These are phyloP conservation scores for Benitochromis conjunctus DNA, from an alignment of 2,113 vertebrate genomes.

Conservation along the genomic window DNA sequence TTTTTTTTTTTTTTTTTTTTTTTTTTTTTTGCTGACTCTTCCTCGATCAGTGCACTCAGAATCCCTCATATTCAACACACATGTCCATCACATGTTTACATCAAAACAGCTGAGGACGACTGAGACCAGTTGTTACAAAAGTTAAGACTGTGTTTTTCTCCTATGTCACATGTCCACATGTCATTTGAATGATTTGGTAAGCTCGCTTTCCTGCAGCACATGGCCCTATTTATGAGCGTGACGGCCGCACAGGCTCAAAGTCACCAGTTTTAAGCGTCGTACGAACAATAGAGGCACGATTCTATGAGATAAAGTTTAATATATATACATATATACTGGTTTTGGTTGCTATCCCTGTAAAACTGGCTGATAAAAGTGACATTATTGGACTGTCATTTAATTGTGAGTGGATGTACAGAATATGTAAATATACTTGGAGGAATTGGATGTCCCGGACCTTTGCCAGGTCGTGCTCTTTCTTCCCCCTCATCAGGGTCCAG, in stretches of 20 bases:
- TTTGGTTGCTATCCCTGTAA: constrained; percentile 11
- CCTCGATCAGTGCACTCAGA: not conserved
- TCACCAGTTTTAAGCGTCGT: not conserved
- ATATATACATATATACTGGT: constrained; percentile 12
- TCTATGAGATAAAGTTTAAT: constrained; percentile 24
- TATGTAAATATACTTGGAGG: constrained; percentile 48
- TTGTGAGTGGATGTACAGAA: constrained; percentile 28
- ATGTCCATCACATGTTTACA: not conserved
- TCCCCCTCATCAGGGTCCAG: not conserved
- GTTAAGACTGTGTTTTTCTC: not conserved
- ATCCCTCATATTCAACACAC: not conserved
- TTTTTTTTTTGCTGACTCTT: not conserved
- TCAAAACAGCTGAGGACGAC: not conserved
- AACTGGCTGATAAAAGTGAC: not conserved
- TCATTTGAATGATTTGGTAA: not conserved
- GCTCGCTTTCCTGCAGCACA: not conserved
- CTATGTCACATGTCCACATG: not conserved
- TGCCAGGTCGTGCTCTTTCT: not conserved
- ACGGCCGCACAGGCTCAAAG: not conserved
- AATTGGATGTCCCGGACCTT: not conserved
- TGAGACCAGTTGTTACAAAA: not conserved
- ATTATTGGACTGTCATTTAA: not conserved
- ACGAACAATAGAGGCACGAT: constrained; percentile 9
- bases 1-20: not conserved
- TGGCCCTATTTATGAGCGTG: not conserved